Evolutionary conservation across 2,113 vertebrate species (phyloP).

Genomic region (Labrus mixtus): DNA sequence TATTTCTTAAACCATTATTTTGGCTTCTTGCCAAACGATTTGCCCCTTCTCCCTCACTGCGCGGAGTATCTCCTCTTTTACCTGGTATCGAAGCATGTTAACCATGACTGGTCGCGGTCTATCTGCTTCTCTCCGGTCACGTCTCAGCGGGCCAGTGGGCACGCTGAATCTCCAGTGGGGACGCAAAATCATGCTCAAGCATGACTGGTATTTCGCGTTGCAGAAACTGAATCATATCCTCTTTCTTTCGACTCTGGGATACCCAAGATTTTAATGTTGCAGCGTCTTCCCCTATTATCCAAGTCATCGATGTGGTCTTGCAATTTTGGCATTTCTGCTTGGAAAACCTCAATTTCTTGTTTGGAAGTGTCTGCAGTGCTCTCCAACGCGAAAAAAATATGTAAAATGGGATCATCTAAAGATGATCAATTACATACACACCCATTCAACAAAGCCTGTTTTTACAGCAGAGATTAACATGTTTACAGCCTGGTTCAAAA

Average conservation of each 20-base stretch:
- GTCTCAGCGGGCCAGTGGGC: background rate
- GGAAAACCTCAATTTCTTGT: background rate
- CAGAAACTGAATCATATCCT: background rate
- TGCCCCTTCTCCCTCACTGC: background rate
- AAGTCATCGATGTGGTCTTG: too few relatives aligned
- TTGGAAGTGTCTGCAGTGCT: background rate
- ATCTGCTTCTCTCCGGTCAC: background rate
- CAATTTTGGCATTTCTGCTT: too few relatives aligned
- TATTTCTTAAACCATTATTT: slow-evolving; percentile 3
- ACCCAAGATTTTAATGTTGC: background rate
- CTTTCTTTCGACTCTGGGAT: background rate
- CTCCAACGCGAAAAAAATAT: background rate
- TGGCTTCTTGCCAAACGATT: background rate
- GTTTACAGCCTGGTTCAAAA: too few relatives aligned
- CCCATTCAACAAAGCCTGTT: too few relatives aligned
- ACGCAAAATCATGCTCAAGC: background rate
- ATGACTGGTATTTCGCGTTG: background rate
- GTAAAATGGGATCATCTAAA: too few relatives aligned
- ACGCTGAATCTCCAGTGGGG: slow-evolving; percentile 2
- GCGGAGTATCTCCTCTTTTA: background rate
- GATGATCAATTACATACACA: too few relatives aligned
- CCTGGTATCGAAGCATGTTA: background rate
- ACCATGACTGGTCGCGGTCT: background rate
- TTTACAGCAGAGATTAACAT: too few relatives aligned
- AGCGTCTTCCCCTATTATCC: background rate